Base-by-base conservation (phyloP, 2,888 invertebrate species). In the Drosophila hamatofila region DNA sequence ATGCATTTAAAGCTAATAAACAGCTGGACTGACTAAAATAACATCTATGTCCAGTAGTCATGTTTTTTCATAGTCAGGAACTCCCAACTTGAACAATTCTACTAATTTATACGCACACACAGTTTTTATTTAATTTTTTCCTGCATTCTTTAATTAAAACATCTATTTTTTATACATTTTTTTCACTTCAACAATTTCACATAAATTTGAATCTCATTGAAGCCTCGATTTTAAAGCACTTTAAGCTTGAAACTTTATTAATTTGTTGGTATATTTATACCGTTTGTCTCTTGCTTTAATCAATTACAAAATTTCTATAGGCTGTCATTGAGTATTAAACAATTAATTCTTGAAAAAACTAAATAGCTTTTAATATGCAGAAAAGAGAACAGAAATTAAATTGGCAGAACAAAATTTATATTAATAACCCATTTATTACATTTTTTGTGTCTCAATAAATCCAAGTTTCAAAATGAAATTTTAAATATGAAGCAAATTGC, bases 401-500 rank as follows among this genome's bases (percentile, higher is more conserved):
- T 49, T 27, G 25, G 27, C 48, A 14, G 7, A 51, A n/a, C 6
- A 12, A 16, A n/a, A 25, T n/a, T 25, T 18, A 54, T 39, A 27
- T 56, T 21, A n/a, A 33, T 33, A 30, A 33, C 56, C 21, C 30
- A 30, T 56, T 37, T 21, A 14, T 21, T 12, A 21, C 21, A 35
- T 21, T 42, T 42, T 11, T 21, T 30, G 27, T 42, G 41, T 42
- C 23, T 42, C 33, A 56, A 48, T 18, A 48, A 52, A 16, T 39
- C 9, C 49, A 8, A 35, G 41, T 35, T 25, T 21, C 23, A 11
- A 55, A 51, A 49, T 49, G 16, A 25, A 51, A 44, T 35, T 52
- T 16, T 16, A 16, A 61, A 33, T 46, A 61, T 23, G 21, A 46
- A 46, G 48, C 51, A 75, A 75, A 72, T 67, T 76, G 67, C 33